Base-by-base conservation (phyloP, 2,888 invertebrate species). In the Erannis defoliaria region DNA sequence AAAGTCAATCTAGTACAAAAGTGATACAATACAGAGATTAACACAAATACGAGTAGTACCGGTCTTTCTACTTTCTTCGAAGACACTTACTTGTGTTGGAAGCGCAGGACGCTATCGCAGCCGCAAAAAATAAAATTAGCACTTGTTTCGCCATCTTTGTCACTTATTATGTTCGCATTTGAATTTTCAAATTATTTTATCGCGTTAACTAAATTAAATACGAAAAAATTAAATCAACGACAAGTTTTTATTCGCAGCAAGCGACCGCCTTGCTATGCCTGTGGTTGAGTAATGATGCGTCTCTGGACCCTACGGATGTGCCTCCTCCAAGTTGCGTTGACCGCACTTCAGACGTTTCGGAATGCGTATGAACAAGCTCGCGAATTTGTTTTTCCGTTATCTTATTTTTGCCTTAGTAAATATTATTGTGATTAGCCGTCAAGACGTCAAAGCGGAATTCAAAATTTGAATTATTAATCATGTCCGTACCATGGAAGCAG, bases 71-170 rank as follows among this genome's bases (percentile, higher is more conserved):
- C 88, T 89, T 89, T 89, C 87, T 84, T 89, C 75, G 74, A 74
- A 73, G 67, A 65, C 76, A 91, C 92, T 93, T 86, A 92, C 92
- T 87, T 83, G 89, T 80, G 66, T 87, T 82, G 21, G 90, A 85
- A 18, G 88, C 78, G 64, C 85, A 82, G 65, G 86, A 79, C 33
- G 86, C 81, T 61, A 86, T 68, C 60, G 82, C 78, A 40, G 84
- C 84, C 50, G 83, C 80, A 57, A 90, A 81, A 64, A 88, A 67
- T 55, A 88, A 70, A 66, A 88, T 66, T 65, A 86, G 73, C 82
- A 86, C 82, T 82, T 80, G 74, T 66, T 67, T 75, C 68, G 85
- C 81, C 91, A 92, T 92, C 70, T 75, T 85, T 43, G 4, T 45
- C 53, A 55, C 53, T 12, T 49, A 35, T 26, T 62, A 64, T 58